Evolutionary conservation across 2,113 vertebrate species (phyloP).

Genomic region (Silurus asotus): DNA sequence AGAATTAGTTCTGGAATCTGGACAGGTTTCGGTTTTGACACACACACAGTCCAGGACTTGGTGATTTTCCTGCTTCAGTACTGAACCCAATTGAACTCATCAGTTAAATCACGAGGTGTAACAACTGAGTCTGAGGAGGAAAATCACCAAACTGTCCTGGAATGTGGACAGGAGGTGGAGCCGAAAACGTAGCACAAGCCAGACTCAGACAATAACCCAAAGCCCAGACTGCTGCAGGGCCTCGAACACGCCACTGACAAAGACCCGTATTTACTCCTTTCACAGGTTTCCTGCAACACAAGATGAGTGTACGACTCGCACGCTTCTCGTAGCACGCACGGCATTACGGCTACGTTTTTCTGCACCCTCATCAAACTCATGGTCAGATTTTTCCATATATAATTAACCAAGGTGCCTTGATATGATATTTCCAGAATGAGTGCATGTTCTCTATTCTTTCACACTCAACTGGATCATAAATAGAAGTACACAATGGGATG

Average conservation of each 20-base stretch:
- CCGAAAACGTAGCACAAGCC: not conserved
- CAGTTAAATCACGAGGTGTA: not conserved
- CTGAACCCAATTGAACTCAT: not conserved
- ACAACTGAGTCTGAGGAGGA: not conserved
- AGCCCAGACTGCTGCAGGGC: not conserved
- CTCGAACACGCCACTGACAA: not conserved
- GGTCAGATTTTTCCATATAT: no score
- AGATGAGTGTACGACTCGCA: not conserved
- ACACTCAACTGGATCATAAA: not conserved
- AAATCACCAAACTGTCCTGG: slow-evolving; percentile 8
- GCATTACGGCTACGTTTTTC: not conserved
- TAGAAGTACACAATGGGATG: not conserved
- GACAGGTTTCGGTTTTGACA: not conserved
- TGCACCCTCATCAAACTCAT: not conserved
- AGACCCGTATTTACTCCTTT: not conserved
- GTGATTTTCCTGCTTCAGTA: slow-evolving; percentile 6
- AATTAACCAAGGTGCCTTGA: no score
- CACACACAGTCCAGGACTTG: not conserved
- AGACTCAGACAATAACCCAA: not conserved
- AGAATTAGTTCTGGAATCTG: not conserved
- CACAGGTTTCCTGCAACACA: slow-evolving; percentile 14
- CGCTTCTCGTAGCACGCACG: not conserved
- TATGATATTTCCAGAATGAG: not conserved
- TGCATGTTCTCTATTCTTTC: not conserved
- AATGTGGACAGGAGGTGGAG: not conserved